Evolutionary conservation across 2,797 vertebrate species (phyloP).

Genomic region (Clarias platycephalus): DNA sequence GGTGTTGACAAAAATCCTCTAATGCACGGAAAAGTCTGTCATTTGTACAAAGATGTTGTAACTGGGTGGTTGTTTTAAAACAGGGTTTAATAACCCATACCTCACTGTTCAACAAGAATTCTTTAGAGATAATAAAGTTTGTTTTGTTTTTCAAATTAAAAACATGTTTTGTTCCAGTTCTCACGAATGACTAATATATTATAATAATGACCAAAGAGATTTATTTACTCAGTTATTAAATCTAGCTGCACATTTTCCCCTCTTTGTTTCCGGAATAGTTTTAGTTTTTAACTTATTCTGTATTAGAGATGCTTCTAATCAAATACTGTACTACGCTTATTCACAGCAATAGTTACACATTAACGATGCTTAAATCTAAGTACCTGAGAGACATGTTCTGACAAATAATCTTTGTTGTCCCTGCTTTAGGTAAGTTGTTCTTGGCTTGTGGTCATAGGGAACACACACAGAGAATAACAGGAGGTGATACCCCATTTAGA

Average conservation of each 20-base stretch:
- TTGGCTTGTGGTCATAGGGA: slow-evolving; percentile 28
- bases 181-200: slow-evolving; percentile 61
- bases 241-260: slow-evolving; percentile 60
- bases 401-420: slow-evolving; percentile 22
- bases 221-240: slow-evolving; percentile 61
- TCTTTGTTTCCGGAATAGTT: slow-evolving; percentile 50
- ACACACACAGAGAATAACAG: slow-evolving; percentile 38
- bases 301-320: slow-evolving; percentile 16
- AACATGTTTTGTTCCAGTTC: no score
- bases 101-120: no score
- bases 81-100: no score
- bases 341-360: slow-evolving; percentile 11
- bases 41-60: no score
- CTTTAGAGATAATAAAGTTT: no score
- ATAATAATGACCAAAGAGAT: neutral
- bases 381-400: slow-evolving; percentile 27
- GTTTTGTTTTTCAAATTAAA: no score
- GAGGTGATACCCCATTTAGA: slow-evolving; percentile 29
- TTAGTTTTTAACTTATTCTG: slow-evolving; percentile 32
- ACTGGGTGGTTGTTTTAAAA: no score
- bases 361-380: neutral
- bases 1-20: no score
- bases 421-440: slow-evolving; percentile 17
- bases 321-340: slow-evolving; percentile 24
- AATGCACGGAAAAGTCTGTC: no score